Base-by-base conservation (phyloP, 53 echinoderm and acorn worm species). In the Paelopatides confundens region DNA sequence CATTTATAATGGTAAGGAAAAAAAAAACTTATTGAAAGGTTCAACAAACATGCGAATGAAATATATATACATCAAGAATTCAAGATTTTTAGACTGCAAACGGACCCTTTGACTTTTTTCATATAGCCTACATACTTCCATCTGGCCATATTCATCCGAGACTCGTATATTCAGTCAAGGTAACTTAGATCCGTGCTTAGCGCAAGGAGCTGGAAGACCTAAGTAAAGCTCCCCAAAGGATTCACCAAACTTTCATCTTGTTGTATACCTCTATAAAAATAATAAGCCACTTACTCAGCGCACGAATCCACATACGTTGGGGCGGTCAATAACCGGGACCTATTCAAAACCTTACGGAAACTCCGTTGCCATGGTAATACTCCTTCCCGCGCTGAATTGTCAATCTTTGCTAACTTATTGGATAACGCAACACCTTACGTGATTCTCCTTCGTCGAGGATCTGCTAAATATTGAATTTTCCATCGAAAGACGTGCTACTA, bases 281-380 rank as follows among this genome's bases (percentile, higher is more conserved):
- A 58, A 58, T 58, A 58, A 58, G 58, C 58, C n/a, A 18, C 17
- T 58, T 58, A 58, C 58, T 43, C 43, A 11, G 39, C 27, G 39
- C 74, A 70, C 29, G 46, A 32, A 43, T 74, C 74, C 28, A 74
- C 74, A 39, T 40, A 74, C 74, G 74, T 43, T 33, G 74, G 74
- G 74, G 74, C 74, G 74, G 74, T 74, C 74, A 74, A 74, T 74
- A 74, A 74, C 74, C 74, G 74, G 46, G 74, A 74, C 74, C 74
- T 74, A 40, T 35, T 74, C 74, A 74, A 74, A 74, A 39, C 74
- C 74, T 74, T 46, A 74, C 46, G 74, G 74, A 74, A 43, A 74
- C 39, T 74, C 74, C 74, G 46, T 74, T 74, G 74, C 46, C 28
- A 74, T 74, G 40, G 74, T 13, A 74, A 74, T 40, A 39, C 40